phyloP scores from a whole-genome alignment of 2,888 invertebrate species.

The Watsonalla binaria region DNA sequence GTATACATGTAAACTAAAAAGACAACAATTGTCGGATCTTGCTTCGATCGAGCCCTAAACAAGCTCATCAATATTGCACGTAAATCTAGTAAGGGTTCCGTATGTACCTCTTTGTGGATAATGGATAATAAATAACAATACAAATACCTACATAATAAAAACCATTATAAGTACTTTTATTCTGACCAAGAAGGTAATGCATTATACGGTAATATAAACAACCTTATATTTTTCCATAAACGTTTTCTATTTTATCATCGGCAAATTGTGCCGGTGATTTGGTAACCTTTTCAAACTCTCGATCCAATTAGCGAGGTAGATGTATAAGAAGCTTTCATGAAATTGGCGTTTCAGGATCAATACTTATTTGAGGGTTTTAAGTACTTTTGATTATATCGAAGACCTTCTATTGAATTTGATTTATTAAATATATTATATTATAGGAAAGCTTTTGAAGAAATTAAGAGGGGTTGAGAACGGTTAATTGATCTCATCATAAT shows the following conservation, averaged over 20 bases:
- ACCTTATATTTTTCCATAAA: conserved; percentile 10
- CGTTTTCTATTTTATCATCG: conserved; percentile 23
- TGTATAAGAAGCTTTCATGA: conserved; percentile 13
- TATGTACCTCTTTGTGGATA: no score
- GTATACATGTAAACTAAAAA: no score
- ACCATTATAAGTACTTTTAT: no score
- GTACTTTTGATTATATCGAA: conserved; percentile 1
- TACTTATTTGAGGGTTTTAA: conserved; percentile 1
- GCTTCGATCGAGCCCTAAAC: background rate
- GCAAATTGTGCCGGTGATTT: conserved; percentile 30
- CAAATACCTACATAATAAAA: no score
- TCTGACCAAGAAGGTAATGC: no score
- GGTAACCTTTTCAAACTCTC: conserved; percentile 25
- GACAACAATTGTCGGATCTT: background rate
- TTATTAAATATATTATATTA: background rate
- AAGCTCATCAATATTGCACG: background rate
- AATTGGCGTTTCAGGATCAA: conserved; percentile 14
- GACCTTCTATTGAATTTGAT: background rate
- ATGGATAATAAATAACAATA: no score
- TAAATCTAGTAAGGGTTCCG: no score
- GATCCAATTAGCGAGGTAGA: conserved; percentile 28
- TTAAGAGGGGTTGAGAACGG: background rate
- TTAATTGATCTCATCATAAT: background rate
- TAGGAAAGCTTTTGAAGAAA: background rate
- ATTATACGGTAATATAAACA: conserved; percentile 2